Percentiles rank a stretch among this genome's conserved stretches.
phyloP scores from a whole-genome alignment of 2,797 vertebrate species.

The Acipenser transmontanus region DNA sequence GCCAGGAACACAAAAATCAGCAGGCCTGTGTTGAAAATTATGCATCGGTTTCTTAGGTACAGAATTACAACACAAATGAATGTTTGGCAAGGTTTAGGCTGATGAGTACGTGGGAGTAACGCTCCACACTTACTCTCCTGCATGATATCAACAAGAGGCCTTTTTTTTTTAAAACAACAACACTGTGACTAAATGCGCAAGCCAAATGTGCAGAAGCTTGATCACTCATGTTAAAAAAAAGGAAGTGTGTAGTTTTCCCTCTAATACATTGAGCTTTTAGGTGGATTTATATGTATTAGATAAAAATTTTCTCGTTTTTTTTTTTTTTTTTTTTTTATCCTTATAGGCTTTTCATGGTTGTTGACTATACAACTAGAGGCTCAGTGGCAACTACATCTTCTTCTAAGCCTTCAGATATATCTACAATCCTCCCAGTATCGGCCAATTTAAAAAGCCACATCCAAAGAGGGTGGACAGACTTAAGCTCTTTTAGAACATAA shows the following conservation, averaged over 20 bases:
- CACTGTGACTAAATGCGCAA: slow-evolving; percentile 3
- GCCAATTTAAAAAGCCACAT: slow-evolving; percentile 69
- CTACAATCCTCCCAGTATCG: slow-evolving; percentile 63
- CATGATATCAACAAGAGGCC: slow-evolving; percentile 6
- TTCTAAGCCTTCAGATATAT: slow-evolving; percentile 66
- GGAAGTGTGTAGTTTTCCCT: slow-evolving; percentile 47
- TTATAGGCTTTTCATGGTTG: slow-evolving; percentile 65
- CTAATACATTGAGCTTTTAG: slow-evolving; percentile 66
- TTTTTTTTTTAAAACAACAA: not conserved
- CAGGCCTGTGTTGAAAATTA: not conserved
- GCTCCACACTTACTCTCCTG: not conserved
- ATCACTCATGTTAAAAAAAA: slow-evolving; percentile 51
- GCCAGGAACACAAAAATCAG: not conserved
- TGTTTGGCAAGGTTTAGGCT: not conserved
- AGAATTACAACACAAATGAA: not conserved
- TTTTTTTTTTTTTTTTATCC: slow-evolving; percentile 72
- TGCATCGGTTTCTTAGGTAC: not conserved
- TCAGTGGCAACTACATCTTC: slow-evolving; percentile 48
- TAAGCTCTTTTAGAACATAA: slow-evolving; percentile 72
- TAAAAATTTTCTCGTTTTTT: slow-evolving; percentile 65
- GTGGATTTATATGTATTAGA: slow-evolving; percentile 75
- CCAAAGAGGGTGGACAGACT: slow-evolving; percentile 61
- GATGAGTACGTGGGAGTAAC: not conserved
- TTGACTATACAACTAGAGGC: slow-evolving; percentile 68
- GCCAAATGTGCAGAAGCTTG: slow-evolving; percentile 44